Conservation (phyloP, 1,140 invertebrate genomes). For the Calephelis nemesis region DNA sequence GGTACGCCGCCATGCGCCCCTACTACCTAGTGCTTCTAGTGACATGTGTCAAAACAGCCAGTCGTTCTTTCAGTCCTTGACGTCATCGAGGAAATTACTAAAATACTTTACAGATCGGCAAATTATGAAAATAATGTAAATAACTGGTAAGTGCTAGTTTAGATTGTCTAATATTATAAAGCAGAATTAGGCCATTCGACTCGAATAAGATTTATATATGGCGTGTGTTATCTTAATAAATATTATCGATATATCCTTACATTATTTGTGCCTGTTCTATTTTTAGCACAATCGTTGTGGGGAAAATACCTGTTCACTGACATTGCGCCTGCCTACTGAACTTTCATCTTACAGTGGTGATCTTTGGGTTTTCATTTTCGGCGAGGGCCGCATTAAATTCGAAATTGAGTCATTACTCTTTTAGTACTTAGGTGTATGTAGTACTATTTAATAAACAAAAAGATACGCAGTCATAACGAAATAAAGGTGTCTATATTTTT, state of each 20-base stretch:
- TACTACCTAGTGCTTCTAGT: slow-evolving; percentile 28
- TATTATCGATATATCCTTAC: slow-evolving; percentile 8
- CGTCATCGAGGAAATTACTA: slow-evolving; percentile 41
- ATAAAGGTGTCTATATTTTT: no score
- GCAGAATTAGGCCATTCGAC: not conserved
- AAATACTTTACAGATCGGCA: slow-evolving; percentile 31
- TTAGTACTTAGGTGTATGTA: no score
- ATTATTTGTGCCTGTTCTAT: slow-evolving; percentile 36
- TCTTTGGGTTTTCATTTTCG: slow-evolving; percentile 33
- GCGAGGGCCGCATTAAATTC: slow-evolving; percentile 7
- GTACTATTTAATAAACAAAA: not conserved
- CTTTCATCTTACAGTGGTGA: slow-evolving; percentile 47
- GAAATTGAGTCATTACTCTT: not conserved
- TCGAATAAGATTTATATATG: not conserved
- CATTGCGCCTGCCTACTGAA: slow-evolving; percentile 51
- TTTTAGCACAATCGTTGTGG: slow-evolving; percentile 37
- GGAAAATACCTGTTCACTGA: slow-evolving; percentile 38
- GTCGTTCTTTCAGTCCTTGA: slow-evolving; percentile 40
- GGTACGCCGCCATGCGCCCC: slow-evolving; percentile 40
- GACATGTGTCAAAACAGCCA: slow-evolving; percentile 55
- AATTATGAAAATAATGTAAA: slow-evolving; percentile 46
- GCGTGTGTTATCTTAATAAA: not conserved
- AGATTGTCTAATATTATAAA: not conserved
- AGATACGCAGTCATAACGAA: not conserved
- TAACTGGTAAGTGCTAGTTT: slow-evolving; percentile 34